Conservation (phyloP, 2,888 invertebrate genomes). For the Diploptera punctata region DNA sequence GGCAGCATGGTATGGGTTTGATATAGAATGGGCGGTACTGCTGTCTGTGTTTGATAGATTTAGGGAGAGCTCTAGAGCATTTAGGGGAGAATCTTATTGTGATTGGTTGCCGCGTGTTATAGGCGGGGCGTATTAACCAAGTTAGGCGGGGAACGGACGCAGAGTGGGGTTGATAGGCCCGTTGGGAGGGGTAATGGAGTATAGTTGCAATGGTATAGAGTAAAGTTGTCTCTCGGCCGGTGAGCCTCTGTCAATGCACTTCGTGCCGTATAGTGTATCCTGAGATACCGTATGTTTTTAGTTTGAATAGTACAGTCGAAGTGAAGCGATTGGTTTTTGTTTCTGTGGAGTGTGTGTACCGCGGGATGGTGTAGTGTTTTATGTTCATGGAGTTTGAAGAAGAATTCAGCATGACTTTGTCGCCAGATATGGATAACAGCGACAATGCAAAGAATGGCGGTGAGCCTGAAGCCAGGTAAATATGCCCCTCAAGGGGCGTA, state of each 20-base stretch:
- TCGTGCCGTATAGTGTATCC: background rate
- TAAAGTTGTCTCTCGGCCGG: background rate
- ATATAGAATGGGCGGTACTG: background rate
- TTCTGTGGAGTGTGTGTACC: background rate
- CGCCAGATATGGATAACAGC: slow-evolving; percentile 32
- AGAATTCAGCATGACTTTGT: slow-evolving; percentile 34
- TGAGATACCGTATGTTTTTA: background rate
- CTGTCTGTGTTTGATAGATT: background rate
- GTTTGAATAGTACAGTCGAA: background rate
- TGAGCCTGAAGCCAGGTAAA: slow-evolving; percentile 20
- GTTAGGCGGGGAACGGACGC: background rate
- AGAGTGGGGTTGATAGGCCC: background rate
- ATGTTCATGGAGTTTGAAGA: slow-evolving; percentile 33
- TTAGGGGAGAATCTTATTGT: background rate
- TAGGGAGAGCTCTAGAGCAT: background rate
- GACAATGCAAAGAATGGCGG: slow-evolving; percentile 23
- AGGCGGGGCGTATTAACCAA: too few relatives aligned
- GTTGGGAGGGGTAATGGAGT: background rate
- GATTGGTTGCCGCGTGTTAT: background rate
- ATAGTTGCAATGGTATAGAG: slow-evolving; percentile 4
- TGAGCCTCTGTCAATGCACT: background rate
- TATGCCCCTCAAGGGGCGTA: background rate
- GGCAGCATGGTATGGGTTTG: slow-evolving; percentile 10
- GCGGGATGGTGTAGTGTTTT: background rate
- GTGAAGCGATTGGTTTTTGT: too few relatives aligned